Evolutionary conservation across 2,797 vertebrate species (phyloP).

Genomic region (Kryptopterus vitreolus): DNA sequence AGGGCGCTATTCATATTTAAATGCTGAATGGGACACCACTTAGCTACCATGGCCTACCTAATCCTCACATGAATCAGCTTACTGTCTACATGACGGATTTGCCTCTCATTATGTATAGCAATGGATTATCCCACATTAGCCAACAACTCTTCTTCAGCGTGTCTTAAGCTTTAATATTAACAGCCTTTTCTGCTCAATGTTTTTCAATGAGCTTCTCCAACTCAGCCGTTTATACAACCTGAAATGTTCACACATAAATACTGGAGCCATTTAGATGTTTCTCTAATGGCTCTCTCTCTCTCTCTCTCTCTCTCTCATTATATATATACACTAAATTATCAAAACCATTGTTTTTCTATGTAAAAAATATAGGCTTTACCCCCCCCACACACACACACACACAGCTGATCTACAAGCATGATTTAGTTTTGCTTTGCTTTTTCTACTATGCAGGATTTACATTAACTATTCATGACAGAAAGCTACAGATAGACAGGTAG

Average conservation of each 20-base stretch:
- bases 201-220: background rate
- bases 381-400: too few species aligned
- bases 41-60: conserved; percentile 28
- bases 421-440: too few species aligned
- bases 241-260: background rate
- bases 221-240: background rate
- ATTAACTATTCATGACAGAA: too few species aligned
- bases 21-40: conserved; percentile 44
- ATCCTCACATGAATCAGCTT: conserved; percentile 32
- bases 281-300: background rate
- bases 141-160: conserved; percentile 24
- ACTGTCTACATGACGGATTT: conserved; percentile 32
- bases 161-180: conserved; percentile 15
- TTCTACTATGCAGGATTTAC: too few species aligned
- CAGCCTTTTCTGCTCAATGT: conserved; percentile 1
- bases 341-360: too few species aligned
- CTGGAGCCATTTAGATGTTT: background rate
- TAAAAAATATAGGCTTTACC: too few species aligned
- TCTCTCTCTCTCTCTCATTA: too few species aligned
- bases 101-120: conserved; percentile 30
- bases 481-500: too few species aligned
- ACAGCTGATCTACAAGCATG: too few species aligned
- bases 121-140: conserved; percentile 53
- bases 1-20: conserved; percentile 58
- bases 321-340: too few species aligned